phyloP scores from a whole-genome alignment of 1,140 invertebrate species.

The Drosophila willistoni region DNA sequence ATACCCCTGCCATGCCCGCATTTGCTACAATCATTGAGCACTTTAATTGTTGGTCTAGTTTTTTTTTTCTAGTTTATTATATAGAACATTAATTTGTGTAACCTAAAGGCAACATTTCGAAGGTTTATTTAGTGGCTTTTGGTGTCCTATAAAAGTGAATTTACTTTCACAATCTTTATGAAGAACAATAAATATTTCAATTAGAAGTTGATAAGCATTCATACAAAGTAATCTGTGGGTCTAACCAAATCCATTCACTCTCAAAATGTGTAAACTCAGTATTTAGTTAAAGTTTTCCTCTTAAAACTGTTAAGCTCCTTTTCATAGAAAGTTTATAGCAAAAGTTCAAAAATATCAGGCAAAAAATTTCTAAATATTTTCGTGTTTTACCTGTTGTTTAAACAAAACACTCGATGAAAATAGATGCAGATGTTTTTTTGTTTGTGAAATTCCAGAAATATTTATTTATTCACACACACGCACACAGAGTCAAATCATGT shows the following conservation, averaged over 20 bases:
- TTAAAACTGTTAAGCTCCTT: no score
- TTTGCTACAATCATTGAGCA: conserved; percentile 15
- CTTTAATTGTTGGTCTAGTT: not conserved
- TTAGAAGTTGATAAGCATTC: not conserved
- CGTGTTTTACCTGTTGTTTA: conserved; percentile 62
- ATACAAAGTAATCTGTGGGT: no score
- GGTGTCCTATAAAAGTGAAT: not conserved
- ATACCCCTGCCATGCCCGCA: not conserved
- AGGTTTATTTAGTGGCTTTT: no score
- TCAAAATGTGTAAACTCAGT: no score
- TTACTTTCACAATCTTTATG: not conserved
- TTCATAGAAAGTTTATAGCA: no score
- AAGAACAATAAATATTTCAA: not conserved
- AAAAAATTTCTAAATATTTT: conserved; percentile 11
- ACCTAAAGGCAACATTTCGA: not conserved
- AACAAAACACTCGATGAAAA: conserved; percentile 49
- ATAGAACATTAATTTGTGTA: not conserved
- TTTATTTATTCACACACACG: conserved; percentile 42
- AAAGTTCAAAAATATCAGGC: not conserved
- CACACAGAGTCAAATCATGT: conserved; percentile 21
- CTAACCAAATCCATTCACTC: no score
- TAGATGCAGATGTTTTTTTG: conserved; percentile 57
- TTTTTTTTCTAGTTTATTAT: not conserved
- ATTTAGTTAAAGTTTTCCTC: no score
- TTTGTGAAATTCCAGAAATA: conserved; percentile 31